Base-by-base conservation (phyloP, 2,797 vertebrate species). In the Intellagama lesueurii region DNA sequence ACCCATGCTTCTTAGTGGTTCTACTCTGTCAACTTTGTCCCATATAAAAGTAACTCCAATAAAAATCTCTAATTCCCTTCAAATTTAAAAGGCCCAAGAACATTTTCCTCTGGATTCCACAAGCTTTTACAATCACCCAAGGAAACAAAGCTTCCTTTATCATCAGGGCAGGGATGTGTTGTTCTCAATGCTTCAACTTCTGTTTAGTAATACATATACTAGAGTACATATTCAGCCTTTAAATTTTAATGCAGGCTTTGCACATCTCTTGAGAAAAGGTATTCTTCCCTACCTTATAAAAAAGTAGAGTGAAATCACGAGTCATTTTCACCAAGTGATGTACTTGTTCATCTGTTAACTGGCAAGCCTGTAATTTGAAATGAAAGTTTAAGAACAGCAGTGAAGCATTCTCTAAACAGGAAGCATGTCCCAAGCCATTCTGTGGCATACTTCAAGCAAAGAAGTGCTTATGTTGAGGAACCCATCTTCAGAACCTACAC, bases 311-410 rank as follows among this genome's bases (percentile, higher is more conserved):
- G 95, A 99, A 99, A 94, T 99, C 98, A 9, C 97, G 96, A 0
- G 97, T 98, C 98, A 98, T 98, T 96, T 99, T 99, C 93, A 99
- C 98, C 91, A 99, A 88, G 94, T 97, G 97, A 91, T 88, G 94
- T 87, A 97, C 94, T 85, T 98, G 98, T 69, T 97, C 94, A 44
- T 96, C 96, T 64, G 96, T 97, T 96, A 99, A 94, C 80, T 98
- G 97, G 84, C 96, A 97, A 93, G 98, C 97, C 99, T 99, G 81
- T 90, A 92, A 95, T 89, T 3, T 32, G 28, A 73, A 24, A 90
- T 91, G 81, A 76, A 92, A 19, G 76, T 49, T 78, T 4, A 84
- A 66, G 86, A 81, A 30, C 72, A 12, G 76, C 40, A 80, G 56
- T 40, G 78, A 49, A 14, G 24, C n/a, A 35, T 17, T 77, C 32